These are phyloP conservation scores for Rambutsinella grinnellia DNA, from an alignment of 2,888 invertebrate species.

Conservation along the genomic window DNA sequence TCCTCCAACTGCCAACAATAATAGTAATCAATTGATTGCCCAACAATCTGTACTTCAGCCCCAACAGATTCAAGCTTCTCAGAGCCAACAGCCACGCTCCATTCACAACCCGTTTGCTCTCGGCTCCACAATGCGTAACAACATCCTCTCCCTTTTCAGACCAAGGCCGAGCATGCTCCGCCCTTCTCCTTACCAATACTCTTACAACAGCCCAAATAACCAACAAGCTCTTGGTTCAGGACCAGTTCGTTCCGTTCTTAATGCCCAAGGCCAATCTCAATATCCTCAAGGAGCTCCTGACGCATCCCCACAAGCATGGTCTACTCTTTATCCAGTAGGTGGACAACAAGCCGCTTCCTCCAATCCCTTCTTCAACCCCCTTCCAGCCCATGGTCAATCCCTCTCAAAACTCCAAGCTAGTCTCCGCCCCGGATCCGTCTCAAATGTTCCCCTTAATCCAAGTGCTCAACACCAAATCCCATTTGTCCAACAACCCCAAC, in stretches of 20 bases:
- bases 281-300: background rate
- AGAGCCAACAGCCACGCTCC: slow-evolving; percentile 1
- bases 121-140: slow-evolving; percentile 6
- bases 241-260: background rate
- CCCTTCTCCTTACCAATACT: slow-evolving; percentile 19
- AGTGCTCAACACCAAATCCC: slow-evolving; percentile 27
- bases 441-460: background rate
- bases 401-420: slow-evolving; percentile 34
- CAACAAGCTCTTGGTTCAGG: slow-evolving; percentile 7
- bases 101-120: slow-evolving; percentile 25
- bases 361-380: slow-evolving; percentile 15
- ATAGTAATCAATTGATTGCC: background rate
- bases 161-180: slow-evolving; percentile 18
- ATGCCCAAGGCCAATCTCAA: slow-evolving; percentile 11
- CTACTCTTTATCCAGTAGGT: slow-evolving; percentile 21
- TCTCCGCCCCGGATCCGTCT: background rate
- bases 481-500: slow-evolving; percentile 1
- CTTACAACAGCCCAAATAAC: slow-evolving; percentile 14
- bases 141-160: slow-evolving; percentile 10
- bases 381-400: slow-evolving; percentile 24
- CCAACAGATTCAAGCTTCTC: background rate
- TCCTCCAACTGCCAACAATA: background rate
- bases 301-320: slow-evolving; percentile 12
- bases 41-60: slow-evolving; percentile 8
- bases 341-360: slow-evolving; percentile 1